Conservation (phyloP, 2,888 invertebrate genomes). For the Zygogramma bicolorata region DNA sequence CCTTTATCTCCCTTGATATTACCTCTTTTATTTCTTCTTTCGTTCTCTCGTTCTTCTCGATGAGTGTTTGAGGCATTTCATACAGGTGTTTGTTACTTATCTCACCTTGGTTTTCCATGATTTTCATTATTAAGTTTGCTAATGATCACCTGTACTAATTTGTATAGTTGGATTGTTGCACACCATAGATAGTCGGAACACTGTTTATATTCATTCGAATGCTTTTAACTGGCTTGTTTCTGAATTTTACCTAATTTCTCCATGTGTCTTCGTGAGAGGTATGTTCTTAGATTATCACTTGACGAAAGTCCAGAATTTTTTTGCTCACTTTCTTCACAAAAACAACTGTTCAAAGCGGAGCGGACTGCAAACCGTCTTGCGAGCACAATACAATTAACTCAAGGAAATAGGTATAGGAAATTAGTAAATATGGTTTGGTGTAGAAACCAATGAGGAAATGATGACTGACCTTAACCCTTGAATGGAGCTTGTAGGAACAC, state of each 20-base stretch:
- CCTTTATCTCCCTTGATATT: neutral
- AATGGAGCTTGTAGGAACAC: no score
- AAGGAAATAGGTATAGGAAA: no score
- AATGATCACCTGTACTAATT: no score
- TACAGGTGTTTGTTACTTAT: neutral
- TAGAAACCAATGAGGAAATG: no score
- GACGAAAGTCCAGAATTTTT: neutral
- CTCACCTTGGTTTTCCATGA: neutral
- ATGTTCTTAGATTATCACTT: neutral
- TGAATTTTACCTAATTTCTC: neutral
- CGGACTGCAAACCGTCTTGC: no score
- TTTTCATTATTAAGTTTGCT: neutral
- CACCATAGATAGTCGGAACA: neutral
- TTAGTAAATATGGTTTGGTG: no score
- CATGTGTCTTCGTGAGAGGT: no score
- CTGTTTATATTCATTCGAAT: neutral
- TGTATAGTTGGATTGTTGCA: neutral
- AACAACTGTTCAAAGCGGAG: neutral
- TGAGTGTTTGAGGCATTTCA: neutral
- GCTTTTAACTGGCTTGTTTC: neutral
- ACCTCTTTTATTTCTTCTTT: conserved; percentile 2
- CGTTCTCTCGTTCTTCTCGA: neutral
- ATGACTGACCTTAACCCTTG: no score
- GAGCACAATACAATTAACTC: no score
- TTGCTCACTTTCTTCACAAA: neutral